Evolutionary conservation across 2,113 vertebrate genomes (phyloP).

Genomic region (Gnathonemus echidnorhynchus): DNA sequence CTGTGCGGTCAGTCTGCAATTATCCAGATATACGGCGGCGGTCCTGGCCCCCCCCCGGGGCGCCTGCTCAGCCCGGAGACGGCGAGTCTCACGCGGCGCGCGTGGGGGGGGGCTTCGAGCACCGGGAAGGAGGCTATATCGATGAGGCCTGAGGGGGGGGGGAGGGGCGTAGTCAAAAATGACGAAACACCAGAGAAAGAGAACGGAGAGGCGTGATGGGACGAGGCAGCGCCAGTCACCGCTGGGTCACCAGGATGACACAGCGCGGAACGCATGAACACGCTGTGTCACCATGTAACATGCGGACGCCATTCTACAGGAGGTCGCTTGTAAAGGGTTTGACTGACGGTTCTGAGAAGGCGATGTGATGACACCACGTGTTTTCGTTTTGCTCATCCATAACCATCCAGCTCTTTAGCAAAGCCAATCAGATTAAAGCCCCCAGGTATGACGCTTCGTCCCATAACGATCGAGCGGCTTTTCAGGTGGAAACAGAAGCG

Average conservation of each 20-base stretch:
- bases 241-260: background rate
- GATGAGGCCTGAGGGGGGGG: background rate
- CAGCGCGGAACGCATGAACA: background rate
- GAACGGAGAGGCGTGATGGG: background rate
- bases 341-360: background rate
- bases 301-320: background rate
- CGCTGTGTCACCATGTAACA: background rate
- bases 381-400: background rate
- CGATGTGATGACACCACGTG: background rate
- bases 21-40: constrained; percentile 7
- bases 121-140: background rate
- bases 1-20: constrained; percentile 2
- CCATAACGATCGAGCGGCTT: background rate
- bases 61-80: background rate
- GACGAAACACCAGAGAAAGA: background rate
- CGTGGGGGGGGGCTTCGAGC: background rate
- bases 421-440: background rate
- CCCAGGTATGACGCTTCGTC: background rate
- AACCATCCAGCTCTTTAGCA: background rate
- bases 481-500: background rate
- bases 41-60: background rate
- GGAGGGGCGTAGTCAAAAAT: background rate
- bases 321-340: background rate
- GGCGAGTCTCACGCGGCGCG: background rate
- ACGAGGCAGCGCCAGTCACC: background rate